Evolutionary conservation across 2,888 invertebrate genomes (phyloP), one percentile per base, ranked within the genome.

Genomic region (Thyatira batis): DNA sequence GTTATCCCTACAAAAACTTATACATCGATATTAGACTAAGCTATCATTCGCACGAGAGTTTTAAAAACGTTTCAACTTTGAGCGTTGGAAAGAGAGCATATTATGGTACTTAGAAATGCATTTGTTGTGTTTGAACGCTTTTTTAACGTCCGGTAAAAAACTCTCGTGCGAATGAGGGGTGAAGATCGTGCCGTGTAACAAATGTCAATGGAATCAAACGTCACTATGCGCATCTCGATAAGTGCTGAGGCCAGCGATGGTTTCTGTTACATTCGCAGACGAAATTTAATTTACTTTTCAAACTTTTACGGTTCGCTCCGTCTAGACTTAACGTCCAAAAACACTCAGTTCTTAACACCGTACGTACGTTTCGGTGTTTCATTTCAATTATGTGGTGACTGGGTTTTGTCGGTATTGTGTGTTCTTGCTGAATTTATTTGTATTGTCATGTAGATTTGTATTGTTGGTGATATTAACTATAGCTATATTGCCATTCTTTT

Each of bases 271-370:
- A 82, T 78, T 81, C 77, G 72, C 73, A 78, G 83, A 84, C 84
- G 58, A 84, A 87, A 89, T 86, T 84, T 84, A 89, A 87, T 89
- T 87, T 85, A 81, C 77, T 85, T 80, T 79, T 82, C 72, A 78
- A 85, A 85, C 77, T 86, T 85, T 83, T 77, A 80, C 77, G 65
- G 68, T 67, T 51, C 66, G 52, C 21, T 45, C 55, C 65, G 84
- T 85, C 87, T 86, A 85, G 87, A 84, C 82, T 70, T 48, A 60
- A 60, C 51, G 33, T 46, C 54, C 54, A 58, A 51, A 58, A 57
- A 63, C 61, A 55, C 43, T 45, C 25, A 20, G 27, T 23, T 48
- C 48, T 25, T 17, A 25, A 25, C 33, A 45, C 52, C 51, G 51
- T 39, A 17, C 46, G 28, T 49, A 50, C 53, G 52, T 48, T 59